phyloP scores from a whole-genome alignment of 2,797 vertebrate genomes.

The Acropternis orthonyx region DNA sequence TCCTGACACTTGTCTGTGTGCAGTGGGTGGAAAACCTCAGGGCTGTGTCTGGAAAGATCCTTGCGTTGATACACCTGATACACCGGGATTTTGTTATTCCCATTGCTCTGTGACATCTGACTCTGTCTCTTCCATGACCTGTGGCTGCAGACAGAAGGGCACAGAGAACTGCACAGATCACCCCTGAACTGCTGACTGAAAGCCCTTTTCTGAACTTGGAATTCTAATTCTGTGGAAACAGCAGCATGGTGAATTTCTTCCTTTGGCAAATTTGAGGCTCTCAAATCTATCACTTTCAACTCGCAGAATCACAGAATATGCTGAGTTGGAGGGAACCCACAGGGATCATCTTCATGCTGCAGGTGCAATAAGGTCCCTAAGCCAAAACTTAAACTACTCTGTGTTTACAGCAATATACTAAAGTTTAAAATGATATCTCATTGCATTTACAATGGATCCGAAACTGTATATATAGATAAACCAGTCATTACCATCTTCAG shows the following conservation, averaged over 20 bases:
- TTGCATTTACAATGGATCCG: background rate
- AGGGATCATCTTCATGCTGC: background rate
- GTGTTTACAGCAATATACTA: background rate
- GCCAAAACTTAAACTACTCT: background rate
- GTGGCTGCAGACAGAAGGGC: background rate
- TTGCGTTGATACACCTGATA: background rate
- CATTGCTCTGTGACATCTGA: background rate
- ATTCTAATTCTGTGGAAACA: background rate
- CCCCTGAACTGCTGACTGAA: background rate
- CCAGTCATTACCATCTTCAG: background rate
- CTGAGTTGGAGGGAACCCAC: background rate
- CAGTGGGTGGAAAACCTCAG: background rate
- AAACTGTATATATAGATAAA: background rate
- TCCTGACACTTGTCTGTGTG: background rate
- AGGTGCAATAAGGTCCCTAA: background rate
- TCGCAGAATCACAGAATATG: background rate
- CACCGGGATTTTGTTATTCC: background rate
- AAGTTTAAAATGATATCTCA: background rate
- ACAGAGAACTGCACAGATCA: accelerated
- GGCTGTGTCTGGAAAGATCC: background rate
- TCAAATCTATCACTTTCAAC: background rate
- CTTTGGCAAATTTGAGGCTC: background rate
- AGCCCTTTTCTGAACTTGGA: background rate
- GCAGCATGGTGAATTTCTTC: background rate
- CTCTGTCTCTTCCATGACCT: background rate